A percentile compares a stretch with the other conserved stretches of the same genome.
Evolutionary conservation across 1,140 invertebrate species (phyloP).

Genomic region (Formica selysi): DNA sequence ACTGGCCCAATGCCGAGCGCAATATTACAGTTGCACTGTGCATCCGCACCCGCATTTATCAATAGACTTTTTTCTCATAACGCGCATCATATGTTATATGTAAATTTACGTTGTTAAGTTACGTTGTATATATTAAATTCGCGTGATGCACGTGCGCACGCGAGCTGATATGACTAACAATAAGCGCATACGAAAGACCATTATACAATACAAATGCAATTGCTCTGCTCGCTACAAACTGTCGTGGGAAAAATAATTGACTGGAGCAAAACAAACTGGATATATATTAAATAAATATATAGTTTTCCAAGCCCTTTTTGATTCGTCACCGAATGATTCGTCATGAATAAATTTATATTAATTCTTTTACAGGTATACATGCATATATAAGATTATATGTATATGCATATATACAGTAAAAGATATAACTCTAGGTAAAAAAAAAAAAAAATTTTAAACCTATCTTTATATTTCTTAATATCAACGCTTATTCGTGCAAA

Average conservation of each 20-base stretch:
- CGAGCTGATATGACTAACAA: conserved; percentile 51
- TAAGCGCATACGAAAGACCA: conserved; percentile 71
- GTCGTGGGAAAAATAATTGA: conserved; percentile 83
- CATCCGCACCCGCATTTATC: conserved; percentile 74
- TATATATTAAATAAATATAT: conserved; percentile 29
- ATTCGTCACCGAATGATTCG: conserved; percentile 30
- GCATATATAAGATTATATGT: too few species aligned
- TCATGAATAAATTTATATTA: too few species aligned
- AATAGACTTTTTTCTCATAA: conserved; percentile 78
- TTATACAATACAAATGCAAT: conserved; percentile 77
- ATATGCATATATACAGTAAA: too few species aligned
- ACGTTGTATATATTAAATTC: conserved; percentile 60
- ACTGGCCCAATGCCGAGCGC: conserved; percentile 67
- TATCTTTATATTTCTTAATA: not conserved
- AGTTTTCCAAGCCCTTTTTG: conserved; percentile 28
- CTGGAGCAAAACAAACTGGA: conserved; percentile 79
- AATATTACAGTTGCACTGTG: conserved; percentile 72
- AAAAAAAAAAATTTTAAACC: too few species aligned
- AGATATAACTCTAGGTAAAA: too few species aligned
- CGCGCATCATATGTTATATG: conserved; percentile 47
- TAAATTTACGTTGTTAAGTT: conserved; percentile 11
- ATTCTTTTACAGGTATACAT: too few species aligned
- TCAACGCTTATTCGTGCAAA: not conserved
- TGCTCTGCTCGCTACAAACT: conserved; percentile 69
- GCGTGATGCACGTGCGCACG: conserved; percentile 57